These are phyloP conservation scores for Isurus oxyrinchus DNA, from an alignment of 2,113 vertebrate species.

Conservation along the genomic window DNA sequence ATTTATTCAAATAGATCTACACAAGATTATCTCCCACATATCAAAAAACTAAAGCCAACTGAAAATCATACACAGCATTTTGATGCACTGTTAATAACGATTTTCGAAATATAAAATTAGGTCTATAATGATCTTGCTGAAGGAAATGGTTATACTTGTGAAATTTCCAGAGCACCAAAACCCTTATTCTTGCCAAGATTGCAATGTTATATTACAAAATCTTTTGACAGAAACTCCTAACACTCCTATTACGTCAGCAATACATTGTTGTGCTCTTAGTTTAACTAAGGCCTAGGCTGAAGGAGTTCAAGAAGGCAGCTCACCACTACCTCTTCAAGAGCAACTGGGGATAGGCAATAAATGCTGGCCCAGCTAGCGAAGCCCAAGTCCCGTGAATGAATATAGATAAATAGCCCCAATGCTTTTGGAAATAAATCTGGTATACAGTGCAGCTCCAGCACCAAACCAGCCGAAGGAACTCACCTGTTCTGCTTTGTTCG, in stretches of 20 bases:
- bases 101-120: background rate
- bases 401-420: background rate
- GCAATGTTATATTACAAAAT: background rate
- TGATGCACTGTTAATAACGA: background rate
- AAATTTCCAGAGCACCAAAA: background rate
- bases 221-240: background rate
- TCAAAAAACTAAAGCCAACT: background rate
- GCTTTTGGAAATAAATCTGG: background rate
- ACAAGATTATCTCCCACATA: background rate
- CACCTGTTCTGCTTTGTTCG: conserved; percentile 79
- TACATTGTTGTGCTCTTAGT: background rate
- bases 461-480: conserved; percentile 39
- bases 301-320: too few relatives aligned
- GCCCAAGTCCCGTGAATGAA: too few relatives aligned
- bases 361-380: too few relatives aligned
- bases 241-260: background rate
- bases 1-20: background rate
- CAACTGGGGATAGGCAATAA: too few relatives aligned
- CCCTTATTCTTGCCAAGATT: background rate
- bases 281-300: background rate
- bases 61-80: background rate
- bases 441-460: background rate
- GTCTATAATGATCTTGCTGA: background rate
- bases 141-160: background rate
- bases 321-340: too few relatives aligned